Percentiles rank a stretch among this genome's conserved stretches.
phyloP scores from a whole-genome alignment of 1,140 invertebrate species.

The Heliconius nattereri region DNA sequence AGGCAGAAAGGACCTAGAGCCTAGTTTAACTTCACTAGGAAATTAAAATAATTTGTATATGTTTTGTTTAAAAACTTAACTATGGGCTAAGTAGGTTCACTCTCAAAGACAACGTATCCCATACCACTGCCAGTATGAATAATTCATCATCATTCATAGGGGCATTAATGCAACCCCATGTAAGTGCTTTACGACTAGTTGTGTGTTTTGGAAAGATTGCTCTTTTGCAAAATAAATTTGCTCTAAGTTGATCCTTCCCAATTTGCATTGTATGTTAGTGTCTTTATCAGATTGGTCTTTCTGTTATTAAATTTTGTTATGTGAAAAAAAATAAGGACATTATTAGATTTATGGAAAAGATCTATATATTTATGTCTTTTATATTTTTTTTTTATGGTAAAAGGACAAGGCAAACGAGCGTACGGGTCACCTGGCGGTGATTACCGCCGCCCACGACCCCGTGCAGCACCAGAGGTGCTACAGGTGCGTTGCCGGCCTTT shows the following conservation, averaged over 20 bases:
- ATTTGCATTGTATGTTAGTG: not conserved
- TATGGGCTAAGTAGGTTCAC: not conserved
- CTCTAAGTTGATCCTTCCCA: not conserved
- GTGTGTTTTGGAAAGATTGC: conserved; percentile 14
- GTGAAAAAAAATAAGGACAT: too few relatives aligned
- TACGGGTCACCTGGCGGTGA: too few relatives aligned
- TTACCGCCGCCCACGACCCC: too few relatives aligned
- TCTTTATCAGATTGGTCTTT: not conserved
- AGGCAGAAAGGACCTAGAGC: too few relatives aligned
- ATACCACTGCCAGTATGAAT: conserved; percentile 1
- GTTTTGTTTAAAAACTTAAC: not conserved
- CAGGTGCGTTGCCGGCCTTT: too few relatives aligned
- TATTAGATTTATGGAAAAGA: too few relatives aligned
- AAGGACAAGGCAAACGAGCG: too few relatives aligned
- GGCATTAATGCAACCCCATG: conserved; percentile 12
- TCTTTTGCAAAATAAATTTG: conserved; percentile 11
- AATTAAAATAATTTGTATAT: not conserved
- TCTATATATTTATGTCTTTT: too few relatives aligned
- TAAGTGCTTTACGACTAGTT: not conserved
- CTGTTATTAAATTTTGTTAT: not conserved
- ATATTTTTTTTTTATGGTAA: too few relatives aligned
- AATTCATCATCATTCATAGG: conserved; percentile 6
- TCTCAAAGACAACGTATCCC: not conserved
- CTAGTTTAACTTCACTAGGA: too few relatives aligned
- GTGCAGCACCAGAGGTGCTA: too few relatives aligned